Evolutionary conservation across 2,888 invertebrate genomes (phyloP).

Genomic region (Chrysina gloriosa): DNA sequence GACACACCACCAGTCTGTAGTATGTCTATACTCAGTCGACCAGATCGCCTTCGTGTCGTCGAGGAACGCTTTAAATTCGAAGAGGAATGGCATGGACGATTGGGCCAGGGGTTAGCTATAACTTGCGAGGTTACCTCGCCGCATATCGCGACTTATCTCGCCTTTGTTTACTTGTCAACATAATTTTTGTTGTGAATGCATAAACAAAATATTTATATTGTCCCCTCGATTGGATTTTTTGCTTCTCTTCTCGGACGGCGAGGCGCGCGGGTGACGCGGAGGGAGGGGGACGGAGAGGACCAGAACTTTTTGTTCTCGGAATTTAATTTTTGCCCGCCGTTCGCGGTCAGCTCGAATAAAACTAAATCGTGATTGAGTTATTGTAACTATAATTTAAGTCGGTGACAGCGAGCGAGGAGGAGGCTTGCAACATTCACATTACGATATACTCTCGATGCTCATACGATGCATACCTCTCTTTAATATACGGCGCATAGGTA

Average conservation of each 20-base stretch:
- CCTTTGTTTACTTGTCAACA: constrained; percentile 68
- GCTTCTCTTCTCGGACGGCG: no score
- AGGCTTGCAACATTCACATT: constrained; percentile 29
- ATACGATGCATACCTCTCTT: neutral
- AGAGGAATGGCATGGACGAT: constrained; percentile 53
- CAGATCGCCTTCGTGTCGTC: constrained; percentile 47
- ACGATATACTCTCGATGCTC: constrained; percentile 8
- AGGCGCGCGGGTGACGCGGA: constrained; percentile 49
- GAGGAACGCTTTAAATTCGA: constrained; percentile 39
- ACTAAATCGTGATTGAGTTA: constrained; percentile 66
- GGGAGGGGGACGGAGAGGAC: constrained; percentile 21
- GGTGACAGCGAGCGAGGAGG: constrained; percentile 40
- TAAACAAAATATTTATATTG: constrained; percentile 68
- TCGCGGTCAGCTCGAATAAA: constrained; percentile 57
- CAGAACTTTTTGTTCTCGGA: constrained; percentile 60
- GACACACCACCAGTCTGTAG: constrained; percentile 62
- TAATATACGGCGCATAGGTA: neutral
- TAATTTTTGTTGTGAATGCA: constrained; percentile 67
- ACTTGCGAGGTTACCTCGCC: constrained; percentile 65
- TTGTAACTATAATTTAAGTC: constrained; percentile 57
- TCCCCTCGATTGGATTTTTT: constrained; percentile 64
- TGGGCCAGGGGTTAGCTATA: constrained; percentile 65
- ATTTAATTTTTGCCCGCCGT: constrained; percentile 62
- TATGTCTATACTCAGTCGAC: constrained; percentile 62
- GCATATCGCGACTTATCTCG: constrained; percentile 66